phyloP scores from a whole-genome alignment of 2,797 vertebrate species.

The Gephyroberyx darwinii region DNA sequence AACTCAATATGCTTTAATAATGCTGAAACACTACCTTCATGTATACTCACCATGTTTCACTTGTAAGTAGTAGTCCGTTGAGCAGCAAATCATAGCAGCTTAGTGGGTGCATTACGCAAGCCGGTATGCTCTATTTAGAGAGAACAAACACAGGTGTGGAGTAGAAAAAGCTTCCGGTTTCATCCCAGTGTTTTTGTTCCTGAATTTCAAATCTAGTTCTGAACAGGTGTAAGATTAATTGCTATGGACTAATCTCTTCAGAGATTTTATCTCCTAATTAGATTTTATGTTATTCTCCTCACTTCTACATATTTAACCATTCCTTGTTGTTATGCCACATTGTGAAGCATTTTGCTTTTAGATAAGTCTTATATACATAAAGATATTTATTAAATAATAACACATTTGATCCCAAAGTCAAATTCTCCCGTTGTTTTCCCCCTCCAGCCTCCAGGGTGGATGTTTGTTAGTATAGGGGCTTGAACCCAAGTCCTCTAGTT shows the following conservation, averaged over 20 bases:
- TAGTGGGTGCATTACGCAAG: neutral
- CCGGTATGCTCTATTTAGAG: neutral
- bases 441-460: no score
- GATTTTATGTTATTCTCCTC: no score
- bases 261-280: neutral
- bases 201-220: neutral
- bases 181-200: neutral
- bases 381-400: no score
- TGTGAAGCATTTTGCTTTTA: no score
- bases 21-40: neutral
- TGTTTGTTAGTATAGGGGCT: no score
- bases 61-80: neutral
- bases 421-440: no score
- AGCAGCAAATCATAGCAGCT: neutral
- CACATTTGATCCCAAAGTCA: no score
- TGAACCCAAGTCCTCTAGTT: no score
- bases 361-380: no score
- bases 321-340: no score
- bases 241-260: neutral
- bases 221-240: neutral
- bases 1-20: neutral
- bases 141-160: neutral
- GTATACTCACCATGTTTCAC: constrained; percentile 3
- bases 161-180: neutral
- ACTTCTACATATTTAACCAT: no score